Evolutionary conservation across 2,797 vertebrate species (phyloP).

Genomic region (Neostethus bicornis): DNA sequence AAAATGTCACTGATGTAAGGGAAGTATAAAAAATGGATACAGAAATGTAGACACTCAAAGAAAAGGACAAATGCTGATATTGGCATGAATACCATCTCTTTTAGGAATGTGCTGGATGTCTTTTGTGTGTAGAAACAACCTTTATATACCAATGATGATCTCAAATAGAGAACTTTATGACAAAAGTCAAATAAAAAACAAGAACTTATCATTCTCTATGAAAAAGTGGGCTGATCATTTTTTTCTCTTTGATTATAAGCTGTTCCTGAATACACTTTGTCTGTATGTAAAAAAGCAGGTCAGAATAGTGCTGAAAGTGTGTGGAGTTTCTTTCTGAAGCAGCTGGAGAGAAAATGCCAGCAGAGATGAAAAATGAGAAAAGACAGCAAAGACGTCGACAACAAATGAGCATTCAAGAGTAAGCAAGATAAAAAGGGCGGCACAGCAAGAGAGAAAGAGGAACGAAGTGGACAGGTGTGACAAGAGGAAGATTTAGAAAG

Average conservation of each 20-base stretch:
- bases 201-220: slow-evolving; percentile 5
- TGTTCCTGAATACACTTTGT: slow-evolving; percentile 39
- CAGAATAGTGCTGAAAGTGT: slow-evolving; percentile 32
- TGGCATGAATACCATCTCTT: slow-evolving; percentile 38
- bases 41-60: slow-evolving; percentile 18
- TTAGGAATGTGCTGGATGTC: slow-evolving; percentile 35
- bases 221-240: no score
- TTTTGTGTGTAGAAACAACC: slow-evolving; percentile 29
- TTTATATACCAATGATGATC: slow-evolving; percentile 29
- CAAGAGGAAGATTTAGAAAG: slow-evolving; percentile 1
- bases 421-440: slow-evolving; percentile 3
- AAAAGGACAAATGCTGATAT: slow-evolving; percentile 44
- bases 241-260: slow-evolving; percentile 67
- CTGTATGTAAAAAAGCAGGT: slow-evolving; percentile 53
- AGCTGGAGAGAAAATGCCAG: slow-evolving; percentile 71
- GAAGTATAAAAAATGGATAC: slow-evolving; percentile 39
- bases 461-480: slow-evolving; percentile 5
- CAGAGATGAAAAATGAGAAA: slow-evolving; percentile 42
- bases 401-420: slow-evolving; percentile 29
- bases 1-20: slow-evolving; percentile 33
- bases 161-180: slow-evolving; percentile 68
- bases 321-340: slow-evolving; percentile 58
- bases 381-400: slow-evolving; percentile 26
- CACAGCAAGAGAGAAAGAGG: slow-evolving; percentile 6
- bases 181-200: slow-evolving; percentile 7